phyloP scores from a whole-genome alignment of 2,113 vertebrate genomes.

The Cariama cristata region DNA sequence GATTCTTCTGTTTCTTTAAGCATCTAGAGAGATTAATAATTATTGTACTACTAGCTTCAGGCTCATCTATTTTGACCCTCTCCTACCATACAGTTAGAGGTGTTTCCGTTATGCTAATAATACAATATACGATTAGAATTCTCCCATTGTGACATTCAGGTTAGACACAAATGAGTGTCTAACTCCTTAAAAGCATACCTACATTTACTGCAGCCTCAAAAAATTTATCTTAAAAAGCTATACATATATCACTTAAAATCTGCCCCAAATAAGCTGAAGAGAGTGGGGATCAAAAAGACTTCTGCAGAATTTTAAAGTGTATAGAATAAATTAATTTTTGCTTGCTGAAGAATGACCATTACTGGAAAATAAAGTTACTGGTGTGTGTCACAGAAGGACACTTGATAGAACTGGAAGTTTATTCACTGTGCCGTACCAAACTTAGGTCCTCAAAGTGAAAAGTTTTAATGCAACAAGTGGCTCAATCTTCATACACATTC shows the following conservation, averaged over 20 bases:
- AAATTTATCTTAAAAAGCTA: background rate
- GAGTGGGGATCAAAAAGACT: fast-evolving
- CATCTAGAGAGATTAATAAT: background rate
- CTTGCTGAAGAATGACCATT: background rate
- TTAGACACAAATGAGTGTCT: background rate
- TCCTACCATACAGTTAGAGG: background rate
- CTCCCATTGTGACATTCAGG: background rate
- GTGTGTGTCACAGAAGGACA: background rate
- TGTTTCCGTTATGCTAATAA: background rate
- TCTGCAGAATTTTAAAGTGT: background rate
- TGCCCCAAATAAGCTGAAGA: background rate
- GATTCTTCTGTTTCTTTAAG: background rate
- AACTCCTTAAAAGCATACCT: background rate
- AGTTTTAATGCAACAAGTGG: background rate
- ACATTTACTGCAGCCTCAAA: background rate
- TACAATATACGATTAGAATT: background rate
- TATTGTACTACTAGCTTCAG: background rate
- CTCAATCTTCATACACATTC: background rate
- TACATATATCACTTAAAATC: background rate
- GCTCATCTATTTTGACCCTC: background rate
- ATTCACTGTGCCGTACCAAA: background rate
- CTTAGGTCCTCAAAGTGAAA: background rate
- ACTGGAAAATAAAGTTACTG: background rate
- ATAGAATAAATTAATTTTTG: background rate
- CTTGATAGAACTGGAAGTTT: background rate